Conservation (phyloP, 2,113 vertebrate species). For the Callithrix jacchus region DNA sequence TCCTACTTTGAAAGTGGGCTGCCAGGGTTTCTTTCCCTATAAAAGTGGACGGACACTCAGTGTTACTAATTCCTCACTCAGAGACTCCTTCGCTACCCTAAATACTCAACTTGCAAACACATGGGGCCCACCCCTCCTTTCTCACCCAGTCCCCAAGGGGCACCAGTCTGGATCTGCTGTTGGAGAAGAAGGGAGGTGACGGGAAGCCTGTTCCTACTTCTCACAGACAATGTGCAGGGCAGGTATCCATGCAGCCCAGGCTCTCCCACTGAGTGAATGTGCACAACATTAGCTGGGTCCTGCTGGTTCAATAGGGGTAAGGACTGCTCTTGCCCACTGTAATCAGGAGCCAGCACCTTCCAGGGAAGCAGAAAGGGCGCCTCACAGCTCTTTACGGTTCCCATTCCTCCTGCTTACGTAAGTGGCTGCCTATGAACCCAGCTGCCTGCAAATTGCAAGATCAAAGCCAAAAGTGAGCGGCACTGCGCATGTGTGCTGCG, state of each 20-base stretch:
- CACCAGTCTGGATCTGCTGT: neutral
- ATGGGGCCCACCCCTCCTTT: neutral
- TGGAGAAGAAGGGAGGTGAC: neutral
- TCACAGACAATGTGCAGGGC: neutral
- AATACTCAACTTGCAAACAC: neutral
- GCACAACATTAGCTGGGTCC: neutral
- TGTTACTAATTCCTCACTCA: neutral
- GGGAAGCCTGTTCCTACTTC: neutral
- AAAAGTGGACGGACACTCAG: neutral
- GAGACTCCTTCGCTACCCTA: neutral
- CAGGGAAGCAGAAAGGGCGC: neutral
- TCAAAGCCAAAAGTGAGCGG: neutral
- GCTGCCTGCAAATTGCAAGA: neutral
- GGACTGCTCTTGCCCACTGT: neutral
- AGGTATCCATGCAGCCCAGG: rapidly evolving
- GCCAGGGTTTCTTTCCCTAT: neutral
- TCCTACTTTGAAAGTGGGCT: neutral
- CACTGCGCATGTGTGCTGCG: rapidly evolving
- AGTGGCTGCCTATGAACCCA: rapidly evolving
- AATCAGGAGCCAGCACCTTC: neutral
- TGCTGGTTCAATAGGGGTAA: rapidly evolving
- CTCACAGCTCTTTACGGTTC: rapidly evolving
- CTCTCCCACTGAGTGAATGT: neutral
- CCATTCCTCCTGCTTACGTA: neutral
- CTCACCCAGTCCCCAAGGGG: no score